Percentiles rank a stretch among this genome's conserved stretches.
phyloP scores from a whole-genome alignment of 1,140 invertebrate genomes.

The Apis florea region DNA sequence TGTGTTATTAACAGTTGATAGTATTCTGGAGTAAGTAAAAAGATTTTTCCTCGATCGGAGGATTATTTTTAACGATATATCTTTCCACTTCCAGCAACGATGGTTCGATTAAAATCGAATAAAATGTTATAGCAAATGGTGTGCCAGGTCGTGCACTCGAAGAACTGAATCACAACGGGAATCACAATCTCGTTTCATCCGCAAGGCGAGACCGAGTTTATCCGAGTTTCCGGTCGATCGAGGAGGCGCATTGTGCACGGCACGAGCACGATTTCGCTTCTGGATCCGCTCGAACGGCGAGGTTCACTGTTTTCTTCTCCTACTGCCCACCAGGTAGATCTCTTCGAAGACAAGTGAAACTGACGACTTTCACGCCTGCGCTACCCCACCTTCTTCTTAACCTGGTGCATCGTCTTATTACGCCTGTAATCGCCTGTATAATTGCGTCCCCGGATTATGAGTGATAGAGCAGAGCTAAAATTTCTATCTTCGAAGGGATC shows the following conservation, averaged over 20 bases:
- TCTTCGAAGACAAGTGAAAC: slow-evolving; percentile 51
- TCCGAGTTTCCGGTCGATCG: slow-evolving; percentile 30
- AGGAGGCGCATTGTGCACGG: slow-evolving; percentile 25
- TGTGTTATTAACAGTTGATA: no score
- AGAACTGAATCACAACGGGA: no score
- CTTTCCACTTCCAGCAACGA: no score
- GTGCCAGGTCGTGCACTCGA: no score
- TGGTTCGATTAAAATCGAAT: no score
- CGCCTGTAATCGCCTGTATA: neutral
- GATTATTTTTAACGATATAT: no score
- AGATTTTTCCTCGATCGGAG: no score
- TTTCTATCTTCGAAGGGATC: no score
- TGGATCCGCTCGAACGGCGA: slow-evolving; percentile 16
- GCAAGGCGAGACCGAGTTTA: neutral
- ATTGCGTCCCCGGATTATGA: neutral
- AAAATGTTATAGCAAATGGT: no score
- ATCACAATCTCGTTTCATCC: neutral
- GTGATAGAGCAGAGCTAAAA: no score
- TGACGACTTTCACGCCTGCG: slow-evolving; percentile 54
- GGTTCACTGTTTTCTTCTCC: slow-evolving; percentile 39
- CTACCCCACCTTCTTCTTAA: slow-evolving; percentile 11
- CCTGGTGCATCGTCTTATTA: slow-evolving; percentile 22
- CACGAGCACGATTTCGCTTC: slow-evolving; percentile 49
- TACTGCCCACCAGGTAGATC: slow-evolving; percentile 21
- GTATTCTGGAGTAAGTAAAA: no score